Conservation (phyloP, 2,113 vertebrate genomes). For the Symphodus melops region DNA sequence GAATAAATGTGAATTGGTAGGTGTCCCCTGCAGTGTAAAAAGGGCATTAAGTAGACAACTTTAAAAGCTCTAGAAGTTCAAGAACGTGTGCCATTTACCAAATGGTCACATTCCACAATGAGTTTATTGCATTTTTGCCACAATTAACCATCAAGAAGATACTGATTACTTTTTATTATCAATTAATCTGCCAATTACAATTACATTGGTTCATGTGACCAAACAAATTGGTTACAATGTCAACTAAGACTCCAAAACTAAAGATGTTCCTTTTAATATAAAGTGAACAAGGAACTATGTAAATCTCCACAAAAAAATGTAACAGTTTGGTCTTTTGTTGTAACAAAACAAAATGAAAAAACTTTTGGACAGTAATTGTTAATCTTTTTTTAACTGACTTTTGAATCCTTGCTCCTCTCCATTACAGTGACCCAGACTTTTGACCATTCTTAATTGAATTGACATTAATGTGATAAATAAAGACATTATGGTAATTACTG, state of each 20-base stretch:
- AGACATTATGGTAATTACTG: slow-evolving; percentile 31
- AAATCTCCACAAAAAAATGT: slow-evolving; percentile 2
- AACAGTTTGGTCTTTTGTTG: not conserved
- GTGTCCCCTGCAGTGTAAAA: too few species aligned
- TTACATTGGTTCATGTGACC: not conserved
- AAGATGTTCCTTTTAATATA: not conserved
- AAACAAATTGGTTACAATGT: not conserved
- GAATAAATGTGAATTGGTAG: too few species aligned
- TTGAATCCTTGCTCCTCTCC: not conserved
- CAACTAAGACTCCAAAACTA: not conserved
- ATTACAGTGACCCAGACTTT: not conserved
- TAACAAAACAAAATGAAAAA: not conserved
- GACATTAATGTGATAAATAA: slow-evolving; percentile 47
- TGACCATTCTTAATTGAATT: slow-evolving; percentile 13
- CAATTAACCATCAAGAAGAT: not conserved
- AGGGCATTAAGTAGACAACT: too few species aligned
- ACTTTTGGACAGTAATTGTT: not conserved
- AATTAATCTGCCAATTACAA: not conserved
- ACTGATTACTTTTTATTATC: not conserved
- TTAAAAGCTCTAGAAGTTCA: too few species aligned
- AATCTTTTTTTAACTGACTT: not conserved
- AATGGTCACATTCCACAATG: too few species aligned
- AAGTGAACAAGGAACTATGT: not conserved
- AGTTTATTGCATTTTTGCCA: too few species aligned
- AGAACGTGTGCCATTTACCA: too few species aligned